Percentiles rank a stretch among this genome's conserved stretches.
Conservation (phyloP, 2,888 invertebrate species). For the Geotrupes spiniger region DNA sequence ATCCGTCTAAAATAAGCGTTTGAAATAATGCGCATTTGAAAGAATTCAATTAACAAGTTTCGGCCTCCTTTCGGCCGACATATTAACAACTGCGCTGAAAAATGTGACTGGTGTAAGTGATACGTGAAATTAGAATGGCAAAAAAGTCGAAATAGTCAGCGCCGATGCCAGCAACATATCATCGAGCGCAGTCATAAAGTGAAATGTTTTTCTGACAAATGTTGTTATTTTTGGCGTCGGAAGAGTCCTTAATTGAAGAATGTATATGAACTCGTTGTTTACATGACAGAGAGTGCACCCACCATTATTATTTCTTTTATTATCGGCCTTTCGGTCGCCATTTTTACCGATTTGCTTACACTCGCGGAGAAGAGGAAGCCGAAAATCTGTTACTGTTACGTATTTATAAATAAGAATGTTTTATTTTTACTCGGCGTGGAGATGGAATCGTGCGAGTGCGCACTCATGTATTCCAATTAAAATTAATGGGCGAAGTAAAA, state of each 20-base stretch:
- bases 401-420: not conserved
- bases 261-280: constrained; percentile 29
- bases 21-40: not conserved
- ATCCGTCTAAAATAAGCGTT: not conserved
- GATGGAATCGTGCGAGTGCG: not conserved
- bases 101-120: not conserved
- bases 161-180: constrained; percentile 3
- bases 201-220: constrained; percentile 29
- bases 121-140: constrained; percentile 5
- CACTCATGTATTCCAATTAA: constrained; percentile 5
- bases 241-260: constrained; percentile 30
- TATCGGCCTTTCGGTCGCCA: not conserved
- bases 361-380: not conserved
- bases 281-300: constrained; percentile 26
- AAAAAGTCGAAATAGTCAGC: constrained; percentile 4
- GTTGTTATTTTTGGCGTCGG: constrained; percentile 30
- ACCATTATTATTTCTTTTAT: constrained; percentile 27
- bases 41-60: constrained; percentile 6
- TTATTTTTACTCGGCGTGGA: not conserved
- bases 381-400: not conserved
- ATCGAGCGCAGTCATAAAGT: constrained; percentile 13
- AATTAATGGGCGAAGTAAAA: constrained; percentile 12
- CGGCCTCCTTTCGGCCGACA: too few species aligned
- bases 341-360: constrained; percentile 2
- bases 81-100: not conserved